Evolutionary conservation across 2,797 vertebrate species (phyloP).

Genomic region (Acipenser ruthenus): DNA sequence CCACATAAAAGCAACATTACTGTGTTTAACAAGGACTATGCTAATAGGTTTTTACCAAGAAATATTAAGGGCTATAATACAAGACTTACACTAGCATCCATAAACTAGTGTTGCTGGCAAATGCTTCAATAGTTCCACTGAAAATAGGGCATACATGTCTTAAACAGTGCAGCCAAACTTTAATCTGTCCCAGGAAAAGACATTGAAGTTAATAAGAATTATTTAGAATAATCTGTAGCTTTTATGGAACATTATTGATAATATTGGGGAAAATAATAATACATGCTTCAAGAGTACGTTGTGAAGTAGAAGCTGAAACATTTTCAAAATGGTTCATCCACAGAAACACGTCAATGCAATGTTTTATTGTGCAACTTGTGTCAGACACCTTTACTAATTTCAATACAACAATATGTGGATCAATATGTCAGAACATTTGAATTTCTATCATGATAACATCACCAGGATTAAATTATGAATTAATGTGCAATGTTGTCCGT

Average conservation of each 20-base stretch:
- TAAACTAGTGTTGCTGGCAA: constrained; percentile 14
- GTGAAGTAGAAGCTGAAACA: too few relatives aligned
- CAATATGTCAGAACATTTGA: too few relatives aligned
- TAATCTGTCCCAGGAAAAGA: constrained; percentile 14
- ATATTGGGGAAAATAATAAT: constrained; percentile 1
- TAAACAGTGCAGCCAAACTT: constrained; percentile 10
- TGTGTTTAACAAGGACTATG: constrained; percentile 10
- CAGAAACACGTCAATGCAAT: too few relatives aligned
- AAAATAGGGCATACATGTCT: constrained; percentile 13
- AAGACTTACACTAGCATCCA: constrained; percentile 3
- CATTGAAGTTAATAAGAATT: constrained; percentile 12
- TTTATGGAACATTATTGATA: constrained; percentile 11
- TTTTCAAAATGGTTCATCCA: too few relatives aligned
- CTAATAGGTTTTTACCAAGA: constrained; percentile 4
- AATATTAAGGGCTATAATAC: background rate
- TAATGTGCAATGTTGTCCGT: too few relatives aligned
- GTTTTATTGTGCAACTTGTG: too few relatives aligned
- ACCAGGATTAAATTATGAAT: too few relatives aligned
- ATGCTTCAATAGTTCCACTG: constrained; percentile 7
- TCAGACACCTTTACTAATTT: too few relatives aligned
- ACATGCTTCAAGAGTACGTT: too few relatives aligned
- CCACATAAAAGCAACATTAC: background rate
- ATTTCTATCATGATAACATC: too few relatives aligned
- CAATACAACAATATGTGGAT: too few relatives aligned
- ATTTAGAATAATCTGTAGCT: background rate